phyloP scores from a whole-genome alignment of 2,888 invertebrate species.

The Penaeus monodon region DNA sequence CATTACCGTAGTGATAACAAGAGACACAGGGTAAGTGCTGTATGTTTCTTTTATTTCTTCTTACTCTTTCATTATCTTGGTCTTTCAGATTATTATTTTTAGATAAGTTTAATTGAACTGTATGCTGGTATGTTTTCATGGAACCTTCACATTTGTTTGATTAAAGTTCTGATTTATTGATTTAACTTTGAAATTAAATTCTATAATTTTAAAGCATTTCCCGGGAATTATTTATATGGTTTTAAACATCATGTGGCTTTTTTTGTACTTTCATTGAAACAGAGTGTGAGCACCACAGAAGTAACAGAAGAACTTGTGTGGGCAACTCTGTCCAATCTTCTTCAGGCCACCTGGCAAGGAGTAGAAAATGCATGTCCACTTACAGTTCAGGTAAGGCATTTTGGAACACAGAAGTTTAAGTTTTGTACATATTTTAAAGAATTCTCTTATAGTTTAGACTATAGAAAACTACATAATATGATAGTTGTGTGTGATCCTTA shows the following conservation, averaged over 20 bases:
- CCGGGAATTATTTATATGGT: background rate
- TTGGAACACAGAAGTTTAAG: no score
- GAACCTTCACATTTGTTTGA: no score
- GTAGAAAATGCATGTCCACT: constrained; percentile 18
- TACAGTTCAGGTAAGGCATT: constrained; percentile 41
- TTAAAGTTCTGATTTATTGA: no score
- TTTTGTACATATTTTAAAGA: no score
- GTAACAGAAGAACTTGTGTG: constrained; percentile 48
- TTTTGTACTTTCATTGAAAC: background rate
- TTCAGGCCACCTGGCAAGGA: constrained; percentile 53
- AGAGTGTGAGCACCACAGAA: constrained; percentile 62
- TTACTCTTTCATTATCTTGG: background rate
- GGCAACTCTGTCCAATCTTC: constrained; percentile 46
- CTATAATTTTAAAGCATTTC: background rate
- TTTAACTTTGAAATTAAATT: background rate
- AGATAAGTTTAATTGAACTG: no score
- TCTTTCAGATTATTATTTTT: no score
- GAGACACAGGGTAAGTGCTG: constrained; percentile 46
- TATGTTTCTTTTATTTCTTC: background rate
- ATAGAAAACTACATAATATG: background rate
- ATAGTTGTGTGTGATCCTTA: no score
- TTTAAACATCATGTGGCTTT: background rate
- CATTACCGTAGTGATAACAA: constrained; percentile 55
- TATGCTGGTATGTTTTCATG: no score
- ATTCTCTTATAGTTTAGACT: background rate